phyloP scores from a whole-genome alignment of 2,888 invertebrate species.

The Trilocha varians region DNA sequence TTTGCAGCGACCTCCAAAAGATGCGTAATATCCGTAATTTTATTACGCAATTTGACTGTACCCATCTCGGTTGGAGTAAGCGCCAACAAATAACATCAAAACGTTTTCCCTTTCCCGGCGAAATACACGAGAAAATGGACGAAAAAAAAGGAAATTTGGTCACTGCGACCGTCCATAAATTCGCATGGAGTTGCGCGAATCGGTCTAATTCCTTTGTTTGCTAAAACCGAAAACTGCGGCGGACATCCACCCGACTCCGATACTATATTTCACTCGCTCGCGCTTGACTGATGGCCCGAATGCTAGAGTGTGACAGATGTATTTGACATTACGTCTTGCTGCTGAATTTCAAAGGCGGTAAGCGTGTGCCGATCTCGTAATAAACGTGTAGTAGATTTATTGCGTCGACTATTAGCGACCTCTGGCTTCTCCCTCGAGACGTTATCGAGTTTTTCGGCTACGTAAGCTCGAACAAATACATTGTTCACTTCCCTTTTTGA shows the following conservation, averaged over 20 bases:
- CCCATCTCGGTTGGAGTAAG: slow-evolving; percentile 21
- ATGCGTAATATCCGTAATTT: slow-evolving; percentile 28
- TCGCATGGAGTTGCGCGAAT: slow-evolving; percentile 43
- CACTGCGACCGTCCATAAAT: slow-evolving; percentile 58
- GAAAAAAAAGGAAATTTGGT: slow-evolving; percentile 50
- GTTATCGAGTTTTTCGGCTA: slow-evolving; percentile 1
- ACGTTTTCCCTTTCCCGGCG: slow-evolving; percentile 35
- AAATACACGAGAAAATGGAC: slow-evolving; percentile 28
- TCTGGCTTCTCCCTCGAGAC: slow-evolving; percentile 1
- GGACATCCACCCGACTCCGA: slow-evolving; percentile 43
- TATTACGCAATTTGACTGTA: slow-evolving; percentile 32
- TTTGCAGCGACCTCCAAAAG: slow-evolving; percentile 6
- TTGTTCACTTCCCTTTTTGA: neutral
- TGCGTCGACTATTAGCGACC: slow-evolving; percentile 24
- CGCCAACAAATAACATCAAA: slow-evolving; percentile 31
- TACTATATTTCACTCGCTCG: slow-evolving; percentile 58
- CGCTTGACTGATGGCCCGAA: slow-evolving; percentile 46
- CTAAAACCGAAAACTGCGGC: slow-evolving; percentile 60
- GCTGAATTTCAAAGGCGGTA: slow-evolving; percentile 30
- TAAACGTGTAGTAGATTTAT: slow-evolving; percentile 36
- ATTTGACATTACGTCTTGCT: slow-evolving; percentile 31
- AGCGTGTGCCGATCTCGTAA: slow-evolving; percentile 34
- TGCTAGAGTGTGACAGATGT: slow-evolving; percentile 55
- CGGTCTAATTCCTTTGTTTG: slow-evolving; percentile 68
- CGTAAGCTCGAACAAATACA: neutral